Base-by-base conservation (phyloP, 2,113 vertebrate genomes). In the Saccopteryx leptura region DNA sequence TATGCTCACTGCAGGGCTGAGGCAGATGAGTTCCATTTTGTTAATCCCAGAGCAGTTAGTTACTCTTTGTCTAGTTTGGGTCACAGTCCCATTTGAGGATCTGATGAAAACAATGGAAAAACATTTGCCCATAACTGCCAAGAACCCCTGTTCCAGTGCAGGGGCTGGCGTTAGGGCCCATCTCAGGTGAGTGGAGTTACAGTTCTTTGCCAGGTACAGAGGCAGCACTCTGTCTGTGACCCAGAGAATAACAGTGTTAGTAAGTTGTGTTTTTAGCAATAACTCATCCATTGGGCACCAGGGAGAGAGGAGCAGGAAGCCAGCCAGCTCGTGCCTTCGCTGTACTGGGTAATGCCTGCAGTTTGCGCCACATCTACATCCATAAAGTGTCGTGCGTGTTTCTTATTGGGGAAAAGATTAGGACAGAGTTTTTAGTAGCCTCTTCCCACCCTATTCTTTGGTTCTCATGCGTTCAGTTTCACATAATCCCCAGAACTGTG, bases 1-100 rank as follows among this genome's bases (percentile, higher is more conserved):
- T 0, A 0, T 1, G 7, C 17, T 75, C 11, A 7, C 23, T 1
- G n/a, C 15, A 4, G 17, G 39, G 28, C 24, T 21, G 24, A 26
- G 50, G 28, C 8, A 1, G 19, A 11, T 23, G 63, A 68, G 9
- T 28, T 46, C 14, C 31, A 28, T 58, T 14, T 79, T 26, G 5
- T 68, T 46, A 11, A 1, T 7, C 19, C 79, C 14, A 13, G 26
- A 63, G 28, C 4, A 66, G 39, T n/a, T 60, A 7, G n/a, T n/a
- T 54, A 7, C 52, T 92, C 9, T 24, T 28, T 14, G 24, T 66
- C 26, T 76, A 33, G 66, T 72, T 48, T 23, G 9, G n/a, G 17
- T 50, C 12, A 10, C 0, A 0, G 23, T 28, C 28, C 15, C 31
- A 23, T 61, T 31, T 63, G 54, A 71, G 72, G 28, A 83, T 24